Evolutionary conservation across 2,113 vertebrate species (phyloP).

Genomic region (Prietella phreatophila): DNA sequence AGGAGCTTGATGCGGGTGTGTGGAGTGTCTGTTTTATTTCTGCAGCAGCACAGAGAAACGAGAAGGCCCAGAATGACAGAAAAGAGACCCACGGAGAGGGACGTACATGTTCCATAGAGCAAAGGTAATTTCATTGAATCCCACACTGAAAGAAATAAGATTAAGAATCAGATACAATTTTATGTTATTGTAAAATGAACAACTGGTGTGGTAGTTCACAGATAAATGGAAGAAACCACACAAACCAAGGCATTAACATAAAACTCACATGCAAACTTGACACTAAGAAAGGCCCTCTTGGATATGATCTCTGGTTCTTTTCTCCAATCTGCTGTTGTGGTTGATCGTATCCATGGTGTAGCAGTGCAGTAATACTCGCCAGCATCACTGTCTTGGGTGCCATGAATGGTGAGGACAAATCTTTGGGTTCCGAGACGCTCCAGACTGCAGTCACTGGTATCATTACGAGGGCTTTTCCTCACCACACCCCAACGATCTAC

Average conservation of each 20-base stretch:
- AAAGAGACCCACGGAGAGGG: slow-evolving; percentile 81
- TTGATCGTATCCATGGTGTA: slow-evolving; percentile 83
- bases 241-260: neutral
- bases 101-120: slow-evolving; percentile 82
- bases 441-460: slow-evolving; percentile 83
- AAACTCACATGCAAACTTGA: slow-evolving; percentile 86
- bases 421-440: slow-evolving; percentile 76
- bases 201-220: neutral
- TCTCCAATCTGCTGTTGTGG: slow-evolving; percentile 79
- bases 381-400: slow-evolving; percentile 83
- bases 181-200: no score
- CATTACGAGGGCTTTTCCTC: slow-evolving; percentile 72
- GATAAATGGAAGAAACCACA: neutral
- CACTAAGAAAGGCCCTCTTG: slow-evolving; percentile 78
- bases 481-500: slow-evolving; percentile 83
- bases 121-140: slow-evolving; percentile 90
- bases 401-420: slow-evolving; percentile 79
- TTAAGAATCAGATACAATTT: neutral
- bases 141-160: slow-evolving; percentile 76
- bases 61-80: slow-evolving; percentile 91
- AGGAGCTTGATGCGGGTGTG: slow-evolving; percentile 83
- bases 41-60: slow-evolving; percentile 87
- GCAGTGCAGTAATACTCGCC: slow-evolving; percentile 86
- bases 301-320: slow-evolving; percentile 78
- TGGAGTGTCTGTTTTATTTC: slow-evolving; percentile 80